A percentile compares a stretch with the other conserved stretches of the same genome.
Conservation (phyloP, 2,797 vertebrate species). For the Acipenser oxyrinchus region DNA sequence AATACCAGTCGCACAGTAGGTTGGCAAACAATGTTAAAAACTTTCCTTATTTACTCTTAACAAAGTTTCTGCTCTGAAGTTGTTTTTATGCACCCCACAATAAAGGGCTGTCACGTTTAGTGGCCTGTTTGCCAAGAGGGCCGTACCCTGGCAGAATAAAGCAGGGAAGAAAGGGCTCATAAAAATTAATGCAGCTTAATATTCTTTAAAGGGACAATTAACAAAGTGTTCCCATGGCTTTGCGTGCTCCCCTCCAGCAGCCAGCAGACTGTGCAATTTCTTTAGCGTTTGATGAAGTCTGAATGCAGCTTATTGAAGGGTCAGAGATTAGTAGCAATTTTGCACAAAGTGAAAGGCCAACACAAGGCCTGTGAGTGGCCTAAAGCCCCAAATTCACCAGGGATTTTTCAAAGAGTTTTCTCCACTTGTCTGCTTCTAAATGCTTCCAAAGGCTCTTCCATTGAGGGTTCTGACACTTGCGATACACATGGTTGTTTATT, state of each 20-base stretch:
- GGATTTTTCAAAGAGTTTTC: conserved; percentile 38
- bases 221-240: conserved; percentile 59
- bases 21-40: too few species aligned
- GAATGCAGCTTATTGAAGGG: conserved; percentile 71
- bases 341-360: conserved; percentile 45
- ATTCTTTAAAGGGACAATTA: conserved; percentile 74
- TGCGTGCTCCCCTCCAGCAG: conserved; percentile 28
- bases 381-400: conserved; percentile 8
- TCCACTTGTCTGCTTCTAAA: conserved; percentile 59
- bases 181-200: conserved; percentile 72
- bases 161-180: conserved; percentile 54
- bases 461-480: conserved; percentile 25
- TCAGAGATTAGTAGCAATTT: conserved; percentile 65
- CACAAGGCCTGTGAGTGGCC: conserved; percentile 14
- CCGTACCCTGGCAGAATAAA: conserved; percentile 55
- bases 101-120: conserved; percentile 73
- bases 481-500: conserved; percentile 25
- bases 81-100: conserved; percentile 42
- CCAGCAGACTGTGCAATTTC: conserved; percentile 57
- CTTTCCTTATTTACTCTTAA: too few species aligned
- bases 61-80: conserved; percentile 31
- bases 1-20: too few species aligned
- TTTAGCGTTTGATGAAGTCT: conserved; percentile 63
- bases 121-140: conserved; percentile 65
- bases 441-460: conserved; percentile 37